Conservation (phyloP, 2,888 invertebrate genomes). For the Pristionchus maxplancki region DNA sequence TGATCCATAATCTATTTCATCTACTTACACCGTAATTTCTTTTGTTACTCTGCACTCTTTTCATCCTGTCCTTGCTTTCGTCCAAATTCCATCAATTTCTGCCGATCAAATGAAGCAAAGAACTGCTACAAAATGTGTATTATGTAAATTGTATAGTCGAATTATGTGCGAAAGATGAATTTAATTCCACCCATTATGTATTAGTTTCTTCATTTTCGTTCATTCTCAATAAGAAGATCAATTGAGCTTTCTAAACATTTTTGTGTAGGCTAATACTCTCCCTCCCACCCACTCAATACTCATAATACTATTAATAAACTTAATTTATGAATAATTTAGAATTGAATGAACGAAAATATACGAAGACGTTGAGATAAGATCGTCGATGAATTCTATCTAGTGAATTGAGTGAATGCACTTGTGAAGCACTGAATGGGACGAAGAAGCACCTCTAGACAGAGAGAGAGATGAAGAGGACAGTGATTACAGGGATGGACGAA, state of each 20-base stretch:
- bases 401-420: neutral
- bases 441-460: neutral
- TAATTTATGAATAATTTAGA: neutral
- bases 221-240: neutral
- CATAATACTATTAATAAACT: conserved; percentile 31
- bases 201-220: neutral
- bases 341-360: neutral
- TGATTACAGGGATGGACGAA: conserved; percentile 62
- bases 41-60: neutral
- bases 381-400: conserved; percentile 31
- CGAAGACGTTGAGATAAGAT: conserved; percentile 24
- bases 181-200: neutral
- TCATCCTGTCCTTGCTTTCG: neutral
- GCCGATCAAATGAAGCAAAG: conserved; percentile 17
- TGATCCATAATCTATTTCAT: neutral
- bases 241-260: neutral
- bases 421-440: neutral
- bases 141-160: neutral
- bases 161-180: conserved; percentile 13
- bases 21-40: conserved; percentile 21
- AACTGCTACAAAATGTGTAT: conserved; percentile 12
- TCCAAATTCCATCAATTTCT: conserved; percentile 8
- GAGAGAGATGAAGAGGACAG: neutral
- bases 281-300: conserved; percentile 10
- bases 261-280: neutral